phyloP scores from a whole-genome alignment of 2,113 vertebrate genomes.

The Phycodurus eques region DNA sequence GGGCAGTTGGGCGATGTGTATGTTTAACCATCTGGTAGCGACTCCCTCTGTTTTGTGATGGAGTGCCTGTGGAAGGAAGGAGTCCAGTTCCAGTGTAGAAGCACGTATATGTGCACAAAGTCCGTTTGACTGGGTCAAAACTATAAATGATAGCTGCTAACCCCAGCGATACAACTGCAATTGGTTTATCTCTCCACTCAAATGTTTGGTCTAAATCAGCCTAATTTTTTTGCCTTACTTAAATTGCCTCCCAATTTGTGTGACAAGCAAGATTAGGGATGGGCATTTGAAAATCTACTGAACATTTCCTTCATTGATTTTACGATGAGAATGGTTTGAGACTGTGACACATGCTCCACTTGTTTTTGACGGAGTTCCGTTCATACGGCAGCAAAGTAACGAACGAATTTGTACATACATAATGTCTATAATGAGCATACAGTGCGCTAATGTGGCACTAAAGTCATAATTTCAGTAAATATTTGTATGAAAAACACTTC shows the following conservation, averaged over 20 bases:
- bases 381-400: neutral
- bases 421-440: neutral
- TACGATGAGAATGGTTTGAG: neutral
- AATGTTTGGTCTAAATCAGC: neutral
- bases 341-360: neutral
- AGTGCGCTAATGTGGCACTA: neutral
- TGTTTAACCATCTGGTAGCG: slow-evolving; percentile 82
- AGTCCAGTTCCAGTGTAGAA: slow-evolving; percentile 59
- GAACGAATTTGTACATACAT: neutral
- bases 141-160: slow-evolving; percentile 17
- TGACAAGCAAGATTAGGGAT: neutral
- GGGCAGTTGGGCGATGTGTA: slow-evolving; percentile 80
- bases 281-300: neutral
- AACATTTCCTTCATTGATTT: neutral
- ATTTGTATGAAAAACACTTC: neutral
- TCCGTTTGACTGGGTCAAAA: slow-evolving; percentile 41
- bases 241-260: neutral
- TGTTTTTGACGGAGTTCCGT: no score
- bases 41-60: slow-evolving; percentile 75
- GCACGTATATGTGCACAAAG: slow-evolving; percentile 12
- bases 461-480: neutral
- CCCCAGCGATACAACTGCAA: slow-evolving; percentile 28
- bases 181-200: slow-evolving; percentile 15
- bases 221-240: neutral
- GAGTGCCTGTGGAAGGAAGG: slow-evolving; percentile 72